Percentiles rank a stretch among this genome's conserved stretches.
phyloP scores from a whole-genome alignment of 1,140 invertebrate species.

The Nomia melanderi region DNA sequence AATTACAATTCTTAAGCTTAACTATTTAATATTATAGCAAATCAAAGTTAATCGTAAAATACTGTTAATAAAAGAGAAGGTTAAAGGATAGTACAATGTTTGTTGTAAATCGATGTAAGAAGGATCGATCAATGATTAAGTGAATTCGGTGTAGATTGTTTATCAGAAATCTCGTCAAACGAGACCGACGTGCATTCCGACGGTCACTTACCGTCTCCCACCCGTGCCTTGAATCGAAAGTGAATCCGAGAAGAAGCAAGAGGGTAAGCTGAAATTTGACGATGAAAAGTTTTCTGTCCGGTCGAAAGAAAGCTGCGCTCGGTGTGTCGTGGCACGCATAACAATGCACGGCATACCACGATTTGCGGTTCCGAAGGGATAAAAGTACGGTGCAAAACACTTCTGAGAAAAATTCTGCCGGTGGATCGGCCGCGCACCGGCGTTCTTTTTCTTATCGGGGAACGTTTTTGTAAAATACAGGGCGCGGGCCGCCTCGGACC shows the following conservation, averaged over 20 bases:
- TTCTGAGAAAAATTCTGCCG: constrained; percentile 52
- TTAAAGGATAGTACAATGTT: too few relatives aligned
- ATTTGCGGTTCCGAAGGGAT: constrained; percentile 37
- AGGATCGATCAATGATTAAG: too few relatives aligned
- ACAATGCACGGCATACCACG: constrained; percentile 43
- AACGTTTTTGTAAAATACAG: constrained; percentile 18
- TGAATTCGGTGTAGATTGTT: neutral
- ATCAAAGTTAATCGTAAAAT: too few relatives aligned
- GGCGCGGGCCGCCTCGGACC: neutral
- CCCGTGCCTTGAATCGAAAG: neutral
- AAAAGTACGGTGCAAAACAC: constrained; percentile 43
- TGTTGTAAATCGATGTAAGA: too few relatives aligned
- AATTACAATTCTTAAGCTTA: too few relatives aligned
- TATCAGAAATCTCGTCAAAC: neutral
- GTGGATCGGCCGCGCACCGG: neutral
- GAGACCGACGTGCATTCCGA: neutral
- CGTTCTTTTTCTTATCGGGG: constrained; percentile 36
- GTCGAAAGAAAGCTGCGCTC: constrained; percentile 36
- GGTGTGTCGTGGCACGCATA: constrained; percentile 35
- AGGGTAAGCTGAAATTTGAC: constrained; percentile 24
- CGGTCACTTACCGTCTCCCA: neutral
- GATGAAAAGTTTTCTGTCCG: constrained; percentile 23
- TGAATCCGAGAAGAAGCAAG: neutral
- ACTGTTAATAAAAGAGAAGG: too few relatives aligned
- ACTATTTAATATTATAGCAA: too few relatives aligned